Evolutionary conservation across 2,797 vertebrate genomes (phyloP).

Genomic region (Pitangus sulphuratus): DNA sequence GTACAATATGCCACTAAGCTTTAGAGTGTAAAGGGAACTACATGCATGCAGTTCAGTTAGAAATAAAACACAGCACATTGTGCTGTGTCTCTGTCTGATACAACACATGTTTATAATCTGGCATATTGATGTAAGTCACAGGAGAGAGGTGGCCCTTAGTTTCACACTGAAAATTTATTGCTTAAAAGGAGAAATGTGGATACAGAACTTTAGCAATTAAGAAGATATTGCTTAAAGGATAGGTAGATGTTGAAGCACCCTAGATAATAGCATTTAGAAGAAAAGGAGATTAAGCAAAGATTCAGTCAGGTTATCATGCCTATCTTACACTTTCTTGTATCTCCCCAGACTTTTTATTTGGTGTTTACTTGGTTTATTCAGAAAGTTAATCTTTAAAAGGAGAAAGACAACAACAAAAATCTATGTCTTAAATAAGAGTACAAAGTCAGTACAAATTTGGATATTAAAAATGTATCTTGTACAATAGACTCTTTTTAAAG

Average conservation of each 20-base stretch:
- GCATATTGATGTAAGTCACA: not conserved
- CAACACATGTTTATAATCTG: not conserved
- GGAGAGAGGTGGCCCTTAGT: not conserved
- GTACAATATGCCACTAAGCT: not conserved
- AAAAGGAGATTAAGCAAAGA: not conserved
- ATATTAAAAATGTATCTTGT: not conserved
- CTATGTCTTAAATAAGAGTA: not conserved
- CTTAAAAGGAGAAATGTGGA: not conserved
- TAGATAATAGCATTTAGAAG: not conserved
- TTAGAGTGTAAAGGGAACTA: not conserved
- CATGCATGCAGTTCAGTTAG: not conserved
- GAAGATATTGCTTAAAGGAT: not conserved
- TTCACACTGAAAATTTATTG: not conserved
- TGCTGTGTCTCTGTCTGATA: not conserved
- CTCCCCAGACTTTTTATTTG: not conserved
- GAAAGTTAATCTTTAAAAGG: not conserved
- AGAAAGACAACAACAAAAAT: not conserved
- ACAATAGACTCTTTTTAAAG: not conserved
- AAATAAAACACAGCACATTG: not conserved
- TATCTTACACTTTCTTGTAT: not conserved
- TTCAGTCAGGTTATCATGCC: not conserved
- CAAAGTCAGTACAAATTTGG: not conserved
- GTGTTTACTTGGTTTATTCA: not conserved
- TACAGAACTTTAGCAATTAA: not conserved
- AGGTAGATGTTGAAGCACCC: not conserved